These are phyloP conservation scores for Leptonema lineaticorne DNA, from an alignment of 1,140 invertebrate species.

Conservation along the genomic window DNA sequence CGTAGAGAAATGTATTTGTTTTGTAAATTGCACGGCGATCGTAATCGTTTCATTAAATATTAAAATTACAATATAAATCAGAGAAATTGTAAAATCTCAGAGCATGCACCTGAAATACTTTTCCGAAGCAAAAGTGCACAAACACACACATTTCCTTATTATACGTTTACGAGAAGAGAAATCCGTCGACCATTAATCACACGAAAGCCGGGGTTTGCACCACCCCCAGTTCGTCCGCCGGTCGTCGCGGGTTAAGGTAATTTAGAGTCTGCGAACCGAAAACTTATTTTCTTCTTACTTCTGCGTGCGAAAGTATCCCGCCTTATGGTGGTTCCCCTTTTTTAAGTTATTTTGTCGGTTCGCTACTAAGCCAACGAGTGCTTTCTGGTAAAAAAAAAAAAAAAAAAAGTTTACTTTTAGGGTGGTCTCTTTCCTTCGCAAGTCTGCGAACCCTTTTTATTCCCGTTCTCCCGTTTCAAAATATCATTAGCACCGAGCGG, in stretches of 20 bases:
- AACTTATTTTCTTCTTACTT: slow-evolving; percentile 39
- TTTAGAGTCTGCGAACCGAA: slow-evolving; percentile 34
- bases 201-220: slow-evolving; percentile 11
- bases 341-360: slow-evolving; percentile 41
- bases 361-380: slow-evolving; percentile 28
- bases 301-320: slow-evolving; percentile 35
- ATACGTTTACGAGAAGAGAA: no score
- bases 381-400: neutral
- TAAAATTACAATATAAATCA: neutral
- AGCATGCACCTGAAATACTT: no score
- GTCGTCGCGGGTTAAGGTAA: slow-evolving; percentile 32
- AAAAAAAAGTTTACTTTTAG: neutral
- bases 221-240: slow-evolving; percentile 7
- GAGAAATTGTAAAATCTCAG: no score
- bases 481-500: slow-evolving; percentile 39
- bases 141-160: no score
- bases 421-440: neutral
- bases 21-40: no score
- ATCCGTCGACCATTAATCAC: slow-evolving; percentile 39
- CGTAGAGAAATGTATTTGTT: no score
- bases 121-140: no score
- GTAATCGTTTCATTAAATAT: neutral
- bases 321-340: slow-evolving; percentile 38
- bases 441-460: slow-evolving; percentile 1
- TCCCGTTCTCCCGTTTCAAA: slow-evolving; percentile 35